Evolutionary conservation across 2,888 invertebrate genomes (phyloP), one percentile per base, ranked within the genome.

Genomic region (Dioctria rufipes): DNA sequence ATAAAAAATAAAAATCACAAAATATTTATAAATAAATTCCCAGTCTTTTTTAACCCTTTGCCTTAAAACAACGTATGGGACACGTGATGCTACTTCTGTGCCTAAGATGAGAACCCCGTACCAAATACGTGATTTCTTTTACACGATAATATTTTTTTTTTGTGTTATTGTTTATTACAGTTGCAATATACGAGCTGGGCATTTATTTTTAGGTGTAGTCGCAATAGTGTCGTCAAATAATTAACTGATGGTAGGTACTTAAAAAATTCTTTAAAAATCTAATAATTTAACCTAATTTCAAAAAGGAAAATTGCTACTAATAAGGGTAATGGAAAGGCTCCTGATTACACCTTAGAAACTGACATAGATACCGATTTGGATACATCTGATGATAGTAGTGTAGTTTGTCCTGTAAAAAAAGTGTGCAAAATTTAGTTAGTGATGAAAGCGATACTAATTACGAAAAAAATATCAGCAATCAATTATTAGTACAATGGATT

Each of bases 381-480:
- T 69, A 69, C 46, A 49, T 69, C 69, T 69, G 46, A 69, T 9
- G 25, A 69, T 69, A 69, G 46, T 25, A 69, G 49, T 25, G 49
- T 69, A 69, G 69, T 46, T 46, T 49, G 49, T 69, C 49, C 69
- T 69, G 69, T 4, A 69, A 69, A 49, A 66, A 46, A 69, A 49
- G 8, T 69, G 69, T 69, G 46, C 69, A 69, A 49, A 49, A 49
- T n/a, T 69, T 69, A 69, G 39, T 69, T 69, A 69, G 69, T 69
- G 49, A 49, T 69, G 49, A 49, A 49, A 69, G 39, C 43, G 43
- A 66, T 66, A 42, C 40, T 40, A 66, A 39, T 42, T 40, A 66
- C 40, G 42, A 66, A 66, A 4, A 66, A 40, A 43, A 42, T 66
- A 66, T 66, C 42, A 43, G 43, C 13, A 66, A 66, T 66, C 66